These are phyloP conservation scores for Eristalis tenax DNA, from an alignment of 2,888 invertebrate genomes.

Conservation along the genomic window DNA sequence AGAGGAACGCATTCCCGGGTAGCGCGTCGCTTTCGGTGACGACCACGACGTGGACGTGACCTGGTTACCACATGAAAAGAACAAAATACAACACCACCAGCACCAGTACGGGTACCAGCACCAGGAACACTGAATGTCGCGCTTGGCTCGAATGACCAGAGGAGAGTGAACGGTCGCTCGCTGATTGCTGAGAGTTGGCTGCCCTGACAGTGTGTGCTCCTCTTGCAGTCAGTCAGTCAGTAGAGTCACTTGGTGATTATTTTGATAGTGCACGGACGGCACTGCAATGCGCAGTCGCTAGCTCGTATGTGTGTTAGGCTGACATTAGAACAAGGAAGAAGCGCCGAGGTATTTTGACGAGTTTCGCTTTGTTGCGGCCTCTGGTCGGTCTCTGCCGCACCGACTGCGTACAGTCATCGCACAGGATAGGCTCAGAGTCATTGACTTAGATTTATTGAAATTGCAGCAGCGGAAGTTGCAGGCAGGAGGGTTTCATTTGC, in stretches of 20 bases:
- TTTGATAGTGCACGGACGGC: slow-evolving; percentile 7
- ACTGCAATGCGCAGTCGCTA: neutral
- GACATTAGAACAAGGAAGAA: slow-evolving; percentile 43
- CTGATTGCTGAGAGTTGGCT: slow-evolving; percentile 37
- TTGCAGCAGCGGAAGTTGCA: neutral
- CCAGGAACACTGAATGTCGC: neutral
- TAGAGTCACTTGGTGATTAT: slow-evolving; percentile 44
- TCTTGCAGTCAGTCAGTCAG: slow-evolving; percentile 63
- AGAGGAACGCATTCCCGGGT: slow-evolving; percentile 51
- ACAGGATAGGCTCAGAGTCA: neutral
- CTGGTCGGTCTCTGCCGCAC: neutral
- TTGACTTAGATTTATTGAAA: neutral
- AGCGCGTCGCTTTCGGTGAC: slow-evolving; percentile 56
- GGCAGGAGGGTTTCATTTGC: neutral
- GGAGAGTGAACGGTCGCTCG: too few species aligned
- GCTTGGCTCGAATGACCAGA: too few species aligned
- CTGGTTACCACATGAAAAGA: slow-evolving; percentile 66
- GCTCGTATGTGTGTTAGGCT: slow-evolving; percentile 17
- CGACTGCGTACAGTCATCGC: neutral
- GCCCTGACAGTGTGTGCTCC: slow-evolving; percentile 30
- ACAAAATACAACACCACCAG: slow-evolving; percentile 37
- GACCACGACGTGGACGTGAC: slow-evolving; percentile 67
- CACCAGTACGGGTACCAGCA: slow-evolving; percentile 4
- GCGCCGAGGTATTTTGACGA: slow-evolving; percentile 1
- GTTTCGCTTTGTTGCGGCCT: slow-evolving; percentile 2